Evolutionary conservation across 1,140 invertebrate species (phyloP).

Genomic region (Agrypnia vestita): DNA sequence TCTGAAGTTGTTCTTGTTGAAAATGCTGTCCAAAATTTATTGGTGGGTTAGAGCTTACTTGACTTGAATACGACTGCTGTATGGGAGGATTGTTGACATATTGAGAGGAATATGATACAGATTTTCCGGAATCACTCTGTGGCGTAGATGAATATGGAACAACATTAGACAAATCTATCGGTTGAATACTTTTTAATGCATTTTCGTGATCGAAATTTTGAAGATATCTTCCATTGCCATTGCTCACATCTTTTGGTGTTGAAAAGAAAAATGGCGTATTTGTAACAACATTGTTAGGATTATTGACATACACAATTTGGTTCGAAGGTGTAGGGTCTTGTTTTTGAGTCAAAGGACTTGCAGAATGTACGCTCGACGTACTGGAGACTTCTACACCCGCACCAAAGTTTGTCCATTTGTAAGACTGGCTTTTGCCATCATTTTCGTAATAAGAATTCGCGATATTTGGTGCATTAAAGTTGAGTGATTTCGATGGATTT

Average conservation of each 20-base stretch:
- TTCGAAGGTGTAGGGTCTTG: slow-evolving; percentile 44
- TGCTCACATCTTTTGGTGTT: slow-evolving; percentile 40
- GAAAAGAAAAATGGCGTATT: slow-evolving; percentile 63
- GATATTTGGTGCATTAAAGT: slow-evolving; percentile 45
- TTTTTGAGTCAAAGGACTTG: slow-evolving; percentile 42
- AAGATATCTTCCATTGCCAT: slow-evolving; percentile 38
- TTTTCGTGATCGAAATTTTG: slow-evolving; percentile 69
- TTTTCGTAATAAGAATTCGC: slow-evolving; percentile 59
- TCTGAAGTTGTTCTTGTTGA: slow-evolving; percentile 45
- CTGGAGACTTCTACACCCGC: slow-evolving; percentile 52
- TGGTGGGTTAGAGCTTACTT: slow-evolving; percentile 29
- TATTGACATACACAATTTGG: slow-evolving; percentile 62
- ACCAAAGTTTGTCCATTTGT: slow-evolving; percentile 55
- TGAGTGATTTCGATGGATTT: slow-evolving; percentile 35
- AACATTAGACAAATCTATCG: slow-evolving; percentile 69
- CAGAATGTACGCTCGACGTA: slow-evolving; percentile 34
- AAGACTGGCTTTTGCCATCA: slow-evolving; percentile 59
- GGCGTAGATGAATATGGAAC: slow-evolving; percentile 65
- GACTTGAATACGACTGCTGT: slow-evolving; percentile 32
- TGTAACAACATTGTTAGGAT: slow-evolving; percentile 65
- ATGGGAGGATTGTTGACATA: slow-evolving; percentile 28
- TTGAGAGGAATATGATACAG: slow-evolving; percentile 43
- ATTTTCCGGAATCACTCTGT: slow-evolving; percentile 21
- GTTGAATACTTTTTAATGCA: slow-evolving; percentile 70
- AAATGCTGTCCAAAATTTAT: slow-evolving; percentile 44